These are phyloP conservation scores for Otis tarda DNA, from an alignment of 2,113 vertebrate genomes.

Conservation along the genomic window DNA sequence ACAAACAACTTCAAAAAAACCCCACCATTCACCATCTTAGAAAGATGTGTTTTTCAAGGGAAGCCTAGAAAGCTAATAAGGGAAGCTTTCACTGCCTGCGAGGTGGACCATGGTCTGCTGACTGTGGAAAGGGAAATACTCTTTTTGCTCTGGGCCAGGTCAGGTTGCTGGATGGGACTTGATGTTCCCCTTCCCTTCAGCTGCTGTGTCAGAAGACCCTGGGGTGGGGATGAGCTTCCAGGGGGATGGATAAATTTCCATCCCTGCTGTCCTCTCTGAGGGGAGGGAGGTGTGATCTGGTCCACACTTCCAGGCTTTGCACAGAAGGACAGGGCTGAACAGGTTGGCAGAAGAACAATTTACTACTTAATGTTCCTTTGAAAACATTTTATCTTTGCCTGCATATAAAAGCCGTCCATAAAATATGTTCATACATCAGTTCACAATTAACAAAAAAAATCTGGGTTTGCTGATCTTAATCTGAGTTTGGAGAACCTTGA, in stretches of 20 bases:
- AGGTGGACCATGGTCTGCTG: background rate
- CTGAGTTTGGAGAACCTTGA: background rate
- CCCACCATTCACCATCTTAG: background rate
- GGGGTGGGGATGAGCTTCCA: background rate
- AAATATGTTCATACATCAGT: background rate
- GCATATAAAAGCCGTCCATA: background rate
- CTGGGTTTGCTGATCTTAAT: background rate
- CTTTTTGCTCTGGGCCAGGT: background rate
- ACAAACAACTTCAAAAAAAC: background rate
- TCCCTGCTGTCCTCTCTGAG: background rate
- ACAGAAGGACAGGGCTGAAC: background rate
- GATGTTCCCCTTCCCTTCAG: background rate
- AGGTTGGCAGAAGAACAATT: background rate
- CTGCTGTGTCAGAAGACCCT: background rate
- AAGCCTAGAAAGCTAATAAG: background rate
- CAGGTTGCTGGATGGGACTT: background rate
- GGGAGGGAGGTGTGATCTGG: background rate
- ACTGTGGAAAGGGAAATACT: background rate
- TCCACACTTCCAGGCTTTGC: background rate
- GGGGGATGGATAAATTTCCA: background rate
- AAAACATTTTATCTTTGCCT: background rate
- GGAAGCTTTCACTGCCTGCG: background rate
- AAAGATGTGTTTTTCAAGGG: background rate
- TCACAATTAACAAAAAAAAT: background rate
- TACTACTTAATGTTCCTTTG: background rate